Conservation (phyloP, 2,888 invertebrate species). For the Ecliptopera silaceata region DNA sequence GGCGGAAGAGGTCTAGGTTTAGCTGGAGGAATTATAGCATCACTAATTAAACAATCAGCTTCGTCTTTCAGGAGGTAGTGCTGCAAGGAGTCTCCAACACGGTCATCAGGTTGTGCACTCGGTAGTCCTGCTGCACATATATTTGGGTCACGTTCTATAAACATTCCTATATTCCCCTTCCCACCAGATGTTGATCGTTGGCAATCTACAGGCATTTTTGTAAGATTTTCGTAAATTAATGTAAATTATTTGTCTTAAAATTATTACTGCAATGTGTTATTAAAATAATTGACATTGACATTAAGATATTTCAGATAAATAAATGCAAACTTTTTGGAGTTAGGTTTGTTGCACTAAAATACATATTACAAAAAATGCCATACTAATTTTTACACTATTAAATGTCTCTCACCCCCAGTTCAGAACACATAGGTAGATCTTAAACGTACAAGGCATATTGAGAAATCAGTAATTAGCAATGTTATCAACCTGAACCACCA, state of each 20-base stretch:
- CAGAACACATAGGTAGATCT: too few species aligned
- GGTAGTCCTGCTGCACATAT: slow-evolving; percentile 70
- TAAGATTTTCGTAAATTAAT: slow-evolving; percentile 7
- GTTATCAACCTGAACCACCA: too few species aligned
- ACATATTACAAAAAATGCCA: too few species aligned
- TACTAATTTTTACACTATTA: too few species aligned
- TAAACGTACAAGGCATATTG: too few species aligned
- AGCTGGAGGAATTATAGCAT: slow-evolving; percentile 60
- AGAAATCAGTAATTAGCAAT: too few species aligned
- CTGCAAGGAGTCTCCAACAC: slow-evolving; percentile 52
- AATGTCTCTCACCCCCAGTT: too few species aligned
- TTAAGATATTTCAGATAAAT: too few species aligned
- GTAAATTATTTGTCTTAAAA: slow-evolving; percentile 4
- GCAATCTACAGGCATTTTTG: slow-evolving; percentile 61
- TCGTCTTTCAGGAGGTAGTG: slow-evolving; percentile 69
- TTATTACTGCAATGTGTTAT: background rate
- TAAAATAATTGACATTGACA: background rate
- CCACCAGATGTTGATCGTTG: slow-evolving; percentile 62
- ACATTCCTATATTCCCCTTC: slow-evolving; percentile 68
- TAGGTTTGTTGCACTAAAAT: too few species aligned
- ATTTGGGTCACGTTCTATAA: slow-evolving; percentile 62
- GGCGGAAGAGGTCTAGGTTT: slow-evolving; percentile 56
- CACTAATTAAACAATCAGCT: slow-evolving; percentile 63
- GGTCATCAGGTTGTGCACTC: slow-evolving; percentile 56
- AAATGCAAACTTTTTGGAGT: too few species aligned